Percentiles rank a stretch among this genome's conserved stretches.
These are phyloP conservation scores for Hippoglossus stenolepis DNA, from an alignment of 2,113 vertebrate species.

Conservation along the genomic window DNA sequence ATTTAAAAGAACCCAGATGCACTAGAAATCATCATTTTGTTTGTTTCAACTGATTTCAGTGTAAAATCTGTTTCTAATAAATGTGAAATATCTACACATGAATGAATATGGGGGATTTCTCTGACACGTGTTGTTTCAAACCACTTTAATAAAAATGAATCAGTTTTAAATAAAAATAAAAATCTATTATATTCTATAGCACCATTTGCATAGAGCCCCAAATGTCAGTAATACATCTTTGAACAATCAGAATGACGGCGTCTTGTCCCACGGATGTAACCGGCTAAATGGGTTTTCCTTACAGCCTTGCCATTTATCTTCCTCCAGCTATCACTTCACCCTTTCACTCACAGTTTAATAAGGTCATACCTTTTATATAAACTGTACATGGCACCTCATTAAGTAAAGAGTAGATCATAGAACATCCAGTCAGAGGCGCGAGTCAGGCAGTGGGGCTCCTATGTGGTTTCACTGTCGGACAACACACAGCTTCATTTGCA, in stretches of 20 bases:
- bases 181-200: slow-evolving; percentile 2
- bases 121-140: neutral
- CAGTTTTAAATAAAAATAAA: neutral
- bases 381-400: slow-evolving; percentile 81
- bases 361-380: slow-evolving; percentile 81
- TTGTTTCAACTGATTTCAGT: neutral
- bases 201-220: slow-evolving; percentile 19
- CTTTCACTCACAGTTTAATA: slow-evolving; percentile 74
- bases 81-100: neutral
- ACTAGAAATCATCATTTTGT: slow-evolving; percentile 8
- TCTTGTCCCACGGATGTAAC: slow-evolving; percentile 30
- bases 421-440: slow-evolving; percentile 38
- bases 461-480: slow-evolving; percentile 34
- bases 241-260: slow-evolving; percentile 33
- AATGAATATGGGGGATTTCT: slow-evolving; percentile 3
- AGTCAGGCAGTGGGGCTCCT: slow-evolving; percentile 20
- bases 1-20: neutral
- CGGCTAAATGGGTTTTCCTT: slow-evolving; percentile 32
- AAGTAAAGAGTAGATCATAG: slow-evolving; percentile 59
- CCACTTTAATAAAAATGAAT: slow-evolving; percentile 41
- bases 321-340: slow-evolving; percentile 41
- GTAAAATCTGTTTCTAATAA: neutral
- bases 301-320: slow-evolving; percentile 55
- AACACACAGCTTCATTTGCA: slow-evolving; percentile 29
- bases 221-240: slow-evolving; percentile 14